Evolutionary conservation across 2,797 vertebrate species (phyloP).

Genomic region (Xyrichtys novacula): DNA sequence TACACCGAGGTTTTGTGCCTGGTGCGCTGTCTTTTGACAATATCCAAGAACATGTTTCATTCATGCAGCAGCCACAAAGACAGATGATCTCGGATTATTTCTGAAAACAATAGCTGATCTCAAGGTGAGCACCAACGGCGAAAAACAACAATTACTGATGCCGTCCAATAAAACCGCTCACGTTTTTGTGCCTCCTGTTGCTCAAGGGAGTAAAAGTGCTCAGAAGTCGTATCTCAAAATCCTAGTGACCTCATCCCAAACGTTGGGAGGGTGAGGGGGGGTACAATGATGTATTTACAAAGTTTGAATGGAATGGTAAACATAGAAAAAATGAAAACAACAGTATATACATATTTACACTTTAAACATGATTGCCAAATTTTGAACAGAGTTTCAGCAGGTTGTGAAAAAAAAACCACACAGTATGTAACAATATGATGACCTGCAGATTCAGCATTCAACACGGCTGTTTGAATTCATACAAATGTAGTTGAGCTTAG

Average conservation of each 20-base stretch:
- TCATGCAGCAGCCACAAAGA: conserved; percentile 30
- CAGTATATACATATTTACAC: too few species aligned
- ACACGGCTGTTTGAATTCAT: too few species aligned
- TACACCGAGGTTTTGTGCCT: not conserved
- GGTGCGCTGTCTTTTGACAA: conserved; percentile 8
- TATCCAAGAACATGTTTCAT: conserved; percentile 20
- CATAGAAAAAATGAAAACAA: too few species aligned
- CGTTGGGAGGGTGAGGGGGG: too few species aligned
- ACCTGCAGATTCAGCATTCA: too few species aligned
- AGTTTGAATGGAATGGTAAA: too few species aligned
- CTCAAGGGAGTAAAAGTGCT: not conserved
- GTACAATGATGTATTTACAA: too few species aligned
- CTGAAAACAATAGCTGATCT: conserved; percentile 25
- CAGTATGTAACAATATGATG: too few species aligned
- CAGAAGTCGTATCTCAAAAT: not conserved
- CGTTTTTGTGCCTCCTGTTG: conserved; percentile 13
- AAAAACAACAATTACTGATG: conserved; percentile 17
- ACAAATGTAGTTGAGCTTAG: too few species aligned
- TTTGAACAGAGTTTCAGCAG: too few species aligned
- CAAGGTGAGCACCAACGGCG: conserved; percentile 17
- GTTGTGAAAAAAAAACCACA: too few species aligned
- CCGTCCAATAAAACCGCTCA: not conserved
- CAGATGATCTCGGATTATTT: conserved; percentile 27
- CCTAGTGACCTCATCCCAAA: not conserved
- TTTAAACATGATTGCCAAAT: too few species aligned